Evolutionary conservation across 2,888 invertebrate species (phyloP).

Genomic region (Cynaeus angustus): DNA sequence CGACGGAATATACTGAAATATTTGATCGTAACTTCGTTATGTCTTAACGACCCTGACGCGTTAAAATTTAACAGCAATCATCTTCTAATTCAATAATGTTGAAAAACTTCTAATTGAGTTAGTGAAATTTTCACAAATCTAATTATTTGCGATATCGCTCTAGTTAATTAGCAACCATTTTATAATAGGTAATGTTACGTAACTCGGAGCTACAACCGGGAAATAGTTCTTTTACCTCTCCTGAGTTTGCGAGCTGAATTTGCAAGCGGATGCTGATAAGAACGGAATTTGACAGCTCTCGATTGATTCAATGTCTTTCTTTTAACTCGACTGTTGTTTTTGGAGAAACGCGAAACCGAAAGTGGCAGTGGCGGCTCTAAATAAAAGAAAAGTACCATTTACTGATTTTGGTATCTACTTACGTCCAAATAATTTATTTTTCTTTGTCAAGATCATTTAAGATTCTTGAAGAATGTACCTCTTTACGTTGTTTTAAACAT

Average conservation of each 20-base stretch:
- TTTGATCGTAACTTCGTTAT: slow-evolving; percentile 42
- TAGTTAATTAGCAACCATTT: slow-evolving; percentile 39
- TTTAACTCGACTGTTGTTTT: background rate
- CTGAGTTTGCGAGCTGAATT: background rate
- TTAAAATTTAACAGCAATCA: slow-evolving; percentile 45
- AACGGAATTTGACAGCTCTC: slow-evolving; percentile 2
- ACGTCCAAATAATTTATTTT: no score
- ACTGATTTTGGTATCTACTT: no score
- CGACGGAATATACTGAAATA: slow-evolving; percentile 29
- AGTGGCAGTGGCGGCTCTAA: no score
- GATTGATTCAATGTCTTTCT: slow-evolving; percentile 5
- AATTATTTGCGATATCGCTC: slow-evolving; percentile 41
- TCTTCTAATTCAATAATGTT: slow-evolving; percentile 40
- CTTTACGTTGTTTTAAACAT: no score
- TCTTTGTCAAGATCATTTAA: no score
- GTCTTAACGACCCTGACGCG: slow-evolving; percentile 39
- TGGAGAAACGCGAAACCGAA: no score
- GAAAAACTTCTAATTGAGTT: slow-evolving; percentile 43
- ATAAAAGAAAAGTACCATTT: no score
- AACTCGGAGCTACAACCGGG: slow-evolving; percentile 25
- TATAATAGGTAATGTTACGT: slow-evolving; percentile 27
- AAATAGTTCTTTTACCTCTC: slow-evolving; percentile 19
- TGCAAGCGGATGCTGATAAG: slow-evolving; percentile 7
- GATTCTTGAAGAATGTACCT: no score
- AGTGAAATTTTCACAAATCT: slow-evolving; percentile 44